Percentiles rank a stretch among this genome's conserved stretches.
These are phyloP conservation scores for Holothuria scabra DNA, from an alignment of 53 echinoderm and acorn worm species.

Conservation along the genomic window DNA sequence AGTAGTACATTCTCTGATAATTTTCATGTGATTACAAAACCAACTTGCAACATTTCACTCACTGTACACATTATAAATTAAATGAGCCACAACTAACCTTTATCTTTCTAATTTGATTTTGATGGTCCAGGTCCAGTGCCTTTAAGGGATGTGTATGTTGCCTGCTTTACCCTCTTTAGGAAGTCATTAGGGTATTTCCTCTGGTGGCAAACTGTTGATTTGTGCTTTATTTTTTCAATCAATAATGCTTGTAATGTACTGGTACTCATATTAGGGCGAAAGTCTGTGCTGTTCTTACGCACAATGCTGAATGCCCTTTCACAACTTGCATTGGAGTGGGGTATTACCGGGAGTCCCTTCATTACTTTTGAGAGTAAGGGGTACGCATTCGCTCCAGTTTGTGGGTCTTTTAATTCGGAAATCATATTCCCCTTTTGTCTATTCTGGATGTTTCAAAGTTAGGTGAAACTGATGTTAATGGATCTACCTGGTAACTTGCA, in stretches of 20 bases:
- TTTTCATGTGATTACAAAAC: too few relatives aligned
- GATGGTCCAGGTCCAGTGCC: background rate
- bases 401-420: conserved; percentile 43
- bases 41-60: too few relatives aligned
- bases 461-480: background rate
- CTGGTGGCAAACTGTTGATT: too few relatives aligned
- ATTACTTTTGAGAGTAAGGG: conserved; percentile 45
- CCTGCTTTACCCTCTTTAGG: too few relatives aligned
- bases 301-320: conserved; percentile 48
- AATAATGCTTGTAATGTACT: conserved; percentile 35
- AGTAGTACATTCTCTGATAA: too few relatives aligned
- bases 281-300: conserved; percentile 42
- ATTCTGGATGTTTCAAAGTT: conserved; percentile 38
- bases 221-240: conserved; percentile 23
- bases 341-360: conserved; percentile 54
- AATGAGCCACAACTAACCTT: too few relatives aligned
- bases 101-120: too few relatives aligned
- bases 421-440: conserved; percentile 55
- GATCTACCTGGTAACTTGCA: conserved; percentile 48
- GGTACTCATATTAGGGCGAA: conserved; percentile 51
- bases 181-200: too few relatives aligned
- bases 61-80: too few relatives aligned
- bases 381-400: conserved; percentile 27
- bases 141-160: too few relatives aligned
- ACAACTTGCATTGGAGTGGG: conserved; percentile 50